Conservation (phyloP, 2,113 vertebrate species). For the Malurus cyaneus region DNA sequence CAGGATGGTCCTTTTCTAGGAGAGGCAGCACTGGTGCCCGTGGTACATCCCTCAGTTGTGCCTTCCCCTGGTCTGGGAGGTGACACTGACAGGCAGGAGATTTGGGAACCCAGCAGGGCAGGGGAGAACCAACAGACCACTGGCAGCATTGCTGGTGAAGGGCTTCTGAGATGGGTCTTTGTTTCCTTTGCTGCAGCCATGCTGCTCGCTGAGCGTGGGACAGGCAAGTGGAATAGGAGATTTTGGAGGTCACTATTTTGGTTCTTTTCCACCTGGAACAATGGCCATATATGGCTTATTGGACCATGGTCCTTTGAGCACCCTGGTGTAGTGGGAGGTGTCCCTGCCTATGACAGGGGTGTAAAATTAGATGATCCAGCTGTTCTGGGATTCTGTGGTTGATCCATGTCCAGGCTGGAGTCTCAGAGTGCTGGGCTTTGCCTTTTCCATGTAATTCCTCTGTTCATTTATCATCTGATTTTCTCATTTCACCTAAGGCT, state of each 20-base stretch:
- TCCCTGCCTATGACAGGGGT: not conserved
- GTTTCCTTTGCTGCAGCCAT: not conserved
- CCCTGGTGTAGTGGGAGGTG: not conserved
- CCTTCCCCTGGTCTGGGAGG: not conserved
- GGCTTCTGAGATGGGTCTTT: not conserved
- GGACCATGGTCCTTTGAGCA: not conserved
- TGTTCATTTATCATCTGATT: not conserved
- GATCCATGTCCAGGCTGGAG: not conserved
- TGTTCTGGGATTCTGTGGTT: not conserved
- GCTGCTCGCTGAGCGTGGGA: not conserved
- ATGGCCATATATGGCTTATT: not conserved
- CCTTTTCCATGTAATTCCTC: not conserved
- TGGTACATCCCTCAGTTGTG: not conserved
- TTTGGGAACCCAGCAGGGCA: accelerated
- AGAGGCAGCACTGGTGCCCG: not conserved
- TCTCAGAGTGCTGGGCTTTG: not conserved
- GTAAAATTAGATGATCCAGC: not conserved
- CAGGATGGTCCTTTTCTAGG: not conserved
- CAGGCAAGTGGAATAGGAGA: not conserved
- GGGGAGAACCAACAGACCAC: accelerated
- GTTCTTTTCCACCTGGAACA: not conserved
- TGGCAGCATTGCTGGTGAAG: not conserved
- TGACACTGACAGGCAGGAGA: not conserved
- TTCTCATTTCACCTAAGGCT: not conserved
- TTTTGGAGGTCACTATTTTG: not conserved